phyloP scores from a whole-genome alignment of 2,797 vertebrate genomes.

The Holocentrus rufus region DNA sequence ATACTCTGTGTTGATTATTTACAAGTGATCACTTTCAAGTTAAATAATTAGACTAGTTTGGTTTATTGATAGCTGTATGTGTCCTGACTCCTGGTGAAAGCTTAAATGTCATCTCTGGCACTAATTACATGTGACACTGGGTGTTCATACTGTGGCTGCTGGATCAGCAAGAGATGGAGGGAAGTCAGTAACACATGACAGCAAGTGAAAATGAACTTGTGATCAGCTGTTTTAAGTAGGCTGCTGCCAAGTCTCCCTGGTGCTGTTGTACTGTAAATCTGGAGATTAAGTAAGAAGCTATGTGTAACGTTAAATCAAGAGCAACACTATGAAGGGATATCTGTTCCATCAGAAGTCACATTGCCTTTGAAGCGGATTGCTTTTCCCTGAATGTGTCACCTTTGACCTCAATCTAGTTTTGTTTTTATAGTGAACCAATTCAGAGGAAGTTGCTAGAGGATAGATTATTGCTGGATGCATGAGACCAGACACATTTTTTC shows the following conservation, averaged over 20 bases:
- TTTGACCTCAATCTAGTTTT: conserved; percentile 1
- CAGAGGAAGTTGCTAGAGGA: not conserved
- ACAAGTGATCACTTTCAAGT: conserved; percentile 37
- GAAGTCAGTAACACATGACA: conserved; percentile 30
- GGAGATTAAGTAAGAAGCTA: no score
- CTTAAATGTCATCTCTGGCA: conserved; percentile 71
- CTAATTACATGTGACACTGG: conserved; percentile 68
- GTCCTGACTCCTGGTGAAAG: conserved; percentile 58
- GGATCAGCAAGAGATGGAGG: conserved; percentile 33
- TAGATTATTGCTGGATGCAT: not conserved
- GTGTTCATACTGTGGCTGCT: conserved; percentile 51
- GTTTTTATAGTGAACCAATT: not conserved
- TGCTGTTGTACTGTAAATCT: not conserved
- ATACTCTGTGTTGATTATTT: conserved; percentile 18
- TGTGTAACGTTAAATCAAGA: no score
- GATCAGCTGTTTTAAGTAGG: not conserved
- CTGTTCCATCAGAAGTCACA: not conserved
- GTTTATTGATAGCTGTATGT: conserved; percentile 48
- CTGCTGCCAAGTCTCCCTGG: not conserved
- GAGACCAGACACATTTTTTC: conserved; percentile 15
- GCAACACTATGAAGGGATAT: no score
- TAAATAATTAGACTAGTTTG: conserved; percentile 1
- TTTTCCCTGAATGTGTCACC: not conserved
- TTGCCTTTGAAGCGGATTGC: not conserved
- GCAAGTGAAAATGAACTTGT: not conserved